Evolutionary conservation across 2,888 invertebrate species (phyloP), one percentile per base, ranked within the genome.

Genomic region (Drosophila trichaetosa): DNA sequence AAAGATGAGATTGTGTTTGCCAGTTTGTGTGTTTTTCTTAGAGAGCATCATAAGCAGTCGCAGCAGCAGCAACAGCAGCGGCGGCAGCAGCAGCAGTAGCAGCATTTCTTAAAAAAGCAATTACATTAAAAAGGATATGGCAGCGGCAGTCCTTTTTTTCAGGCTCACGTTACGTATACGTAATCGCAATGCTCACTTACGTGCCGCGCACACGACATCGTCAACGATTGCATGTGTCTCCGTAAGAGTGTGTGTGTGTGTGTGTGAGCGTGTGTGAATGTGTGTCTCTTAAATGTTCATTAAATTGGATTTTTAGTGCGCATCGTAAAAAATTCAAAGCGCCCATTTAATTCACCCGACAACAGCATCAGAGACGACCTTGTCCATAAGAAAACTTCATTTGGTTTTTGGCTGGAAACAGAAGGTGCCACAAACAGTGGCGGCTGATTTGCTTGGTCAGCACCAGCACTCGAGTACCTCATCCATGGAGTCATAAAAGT

Each of bases 221-320:
- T 57, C 65, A 49, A 64, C 62, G 82, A 83, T 46, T 46, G 16
- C 24, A 8, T 46, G 53, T 53, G 2, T 11, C 16, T 53, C 10
- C 24, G 31, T 49, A 5, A 11, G 11, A 10, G 11, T 49, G 29
- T 51, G 83, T 87, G n/a, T 7, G 16, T 53, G n/a, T 18, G 4
- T 33, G 16, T 34, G 31, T 21, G 51, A 31, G 31, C 21, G 10
- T 52, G 33, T 34, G 83, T 88, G 29, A 10, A 82, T 90, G 56
- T 68, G 90, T 91, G 87, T 90, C 90, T 91, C 85, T 91, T 90
- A 91, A 91, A 91, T 92, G 91, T 89, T 91, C 91, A 92, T 92
- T 91, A 91, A 91, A 92, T 91, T 87, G 91, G 90, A 91, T 91
- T 91, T 92, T 92, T 91, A 91, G 87, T 91, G 91, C 69, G 66